These are phyloP conservation scores for Homalodisca vitripennis DNA, from an alignment of 1,140 invertebrate species.

Conservation along the genomic window DNA sequence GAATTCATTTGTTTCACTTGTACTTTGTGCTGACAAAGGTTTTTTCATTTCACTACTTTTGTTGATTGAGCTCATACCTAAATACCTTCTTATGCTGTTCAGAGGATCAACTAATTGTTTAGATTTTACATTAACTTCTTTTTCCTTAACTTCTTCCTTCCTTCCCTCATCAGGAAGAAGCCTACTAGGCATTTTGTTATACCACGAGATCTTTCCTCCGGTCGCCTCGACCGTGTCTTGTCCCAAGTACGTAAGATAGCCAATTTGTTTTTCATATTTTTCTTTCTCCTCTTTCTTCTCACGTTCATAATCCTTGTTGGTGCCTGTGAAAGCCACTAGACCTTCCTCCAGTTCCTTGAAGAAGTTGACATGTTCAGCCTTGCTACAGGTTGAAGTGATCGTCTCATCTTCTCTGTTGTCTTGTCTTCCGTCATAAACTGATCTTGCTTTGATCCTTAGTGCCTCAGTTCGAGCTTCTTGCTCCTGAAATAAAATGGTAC, in stretches of 20 bases:
- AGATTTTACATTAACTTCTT: slow-evolving; percentile 59
- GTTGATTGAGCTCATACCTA: slow-evolving; percentile 44
- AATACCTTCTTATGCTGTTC: slow-evolving; percentile 62
- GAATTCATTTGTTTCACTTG: slow-evolving; percentile 54
- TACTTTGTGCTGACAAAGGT: slow-evolving; percentile 48
- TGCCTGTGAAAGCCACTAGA: slow-evolving; percentile 55
- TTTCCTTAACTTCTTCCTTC: slow-evolving; percentile 35
- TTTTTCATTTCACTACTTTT: slow-evolving; percentile 43
- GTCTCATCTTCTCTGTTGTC: slow-evolving; percentile 5
- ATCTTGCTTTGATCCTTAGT: slow-evolving; percentile 65
- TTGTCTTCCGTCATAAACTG: slow-evolving; percentile 49
- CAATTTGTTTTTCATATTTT: slow-evolving; percentile 97
- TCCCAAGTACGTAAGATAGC: slow-evolving; percentile 92
- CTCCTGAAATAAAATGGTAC: too few species aligned
- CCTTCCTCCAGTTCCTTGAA: slow-evolving; percentile 85
- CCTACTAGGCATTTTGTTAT: slow-evolving; percentile 64
- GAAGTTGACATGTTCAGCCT: slow-evolving; percentile 78
- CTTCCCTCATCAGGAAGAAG: slow-evolving; percentile 39
- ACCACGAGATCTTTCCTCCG: slow-evolving; percentile 75
- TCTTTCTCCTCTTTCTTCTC: slow-evolving; percentile 92
- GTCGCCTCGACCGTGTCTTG: slow-evolving; percentile 88
- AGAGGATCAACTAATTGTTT: slow-evolving; percentile 74
- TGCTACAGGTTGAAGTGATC: slow-evolving; percentile 40
- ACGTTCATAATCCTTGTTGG: slow-evolving; percentile 86
- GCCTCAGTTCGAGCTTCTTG: slow-evolving; percentile 81